Conservation (phyloP, 2,888 invertebrate species). For the Drosophila eohydei region DNA sequence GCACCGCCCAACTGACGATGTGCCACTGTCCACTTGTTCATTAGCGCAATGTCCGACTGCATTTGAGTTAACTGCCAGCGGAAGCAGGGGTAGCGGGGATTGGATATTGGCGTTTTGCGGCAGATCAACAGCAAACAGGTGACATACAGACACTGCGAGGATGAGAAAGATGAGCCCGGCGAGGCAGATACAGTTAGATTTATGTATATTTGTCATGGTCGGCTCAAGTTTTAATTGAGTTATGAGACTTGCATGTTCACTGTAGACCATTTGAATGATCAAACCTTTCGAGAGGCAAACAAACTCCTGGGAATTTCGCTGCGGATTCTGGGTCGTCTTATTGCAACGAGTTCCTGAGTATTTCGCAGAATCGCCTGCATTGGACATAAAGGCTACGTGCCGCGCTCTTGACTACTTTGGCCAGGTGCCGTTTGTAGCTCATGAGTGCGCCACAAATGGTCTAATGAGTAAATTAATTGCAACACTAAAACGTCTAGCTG, state of each 20-base stretch:
- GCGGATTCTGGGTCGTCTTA: constrained; percentile 60
- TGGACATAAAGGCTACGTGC: constrained; percentile 59
- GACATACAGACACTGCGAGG: constrained; percentile 15
- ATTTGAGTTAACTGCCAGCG: constrained; percentile 38
- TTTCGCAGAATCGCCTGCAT: constrained; percentile 43
- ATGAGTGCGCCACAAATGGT: constrained; percentile 52
- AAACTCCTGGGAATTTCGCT: constrained; percentile 60
- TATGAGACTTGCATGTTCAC: constrained; percentile 43
- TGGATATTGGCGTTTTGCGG: constrained; percentile 17
- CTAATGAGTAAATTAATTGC: constrained; percentile 70
- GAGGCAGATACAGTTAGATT: constrained; percentile 43
- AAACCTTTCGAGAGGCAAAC: constrained; percentile 36
- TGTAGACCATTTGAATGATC: constrained; percentile 48
- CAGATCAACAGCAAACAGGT: constrained; percentile 33
- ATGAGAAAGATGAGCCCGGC: constrained; percentile 20
- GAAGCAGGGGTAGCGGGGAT: not conserved
- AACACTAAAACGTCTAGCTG: constrained; percentile 36
- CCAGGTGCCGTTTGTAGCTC: constrained; percentile 50
- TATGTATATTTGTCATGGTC: constrained; percentile 39
- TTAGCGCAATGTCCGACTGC: constrained; percentile 61
- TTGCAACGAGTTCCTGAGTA: constrained; percentile 30
- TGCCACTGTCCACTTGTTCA: constrained; percentile 57
- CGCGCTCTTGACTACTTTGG: constrained; percentile 49
- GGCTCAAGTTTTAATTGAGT: constrained; percentile 47
- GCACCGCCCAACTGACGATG: constrained; percentile 30